Evolutionary conservation across 2,797 vertebrate species (phyloP).

Genomic region (Helarctos malayanus): DNA sequence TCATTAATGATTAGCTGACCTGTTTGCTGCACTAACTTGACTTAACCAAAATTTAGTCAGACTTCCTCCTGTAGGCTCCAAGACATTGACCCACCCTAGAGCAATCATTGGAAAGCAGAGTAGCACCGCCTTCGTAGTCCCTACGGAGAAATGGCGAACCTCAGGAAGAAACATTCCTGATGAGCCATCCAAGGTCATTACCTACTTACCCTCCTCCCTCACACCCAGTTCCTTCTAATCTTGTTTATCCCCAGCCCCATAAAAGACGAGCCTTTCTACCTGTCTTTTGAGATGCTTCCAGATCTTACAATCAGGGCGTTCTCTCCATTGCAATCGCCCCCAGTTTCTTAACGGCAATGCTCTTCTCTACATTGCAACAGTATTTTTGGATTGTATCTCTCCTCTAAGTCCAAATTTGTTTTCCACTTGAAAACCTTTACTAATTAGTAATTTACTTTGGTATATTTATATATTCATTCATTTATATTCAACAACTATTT

Average conservation of each 20-base stretch:
- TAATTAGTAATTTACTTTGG: background rate
- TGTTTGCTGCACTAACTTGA: background rate
- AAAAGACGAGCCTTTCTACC: background rate
- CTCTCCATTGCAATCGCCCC: background rate
- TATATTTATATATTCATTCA: background rate
- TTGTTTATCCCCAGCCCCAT: background rate
- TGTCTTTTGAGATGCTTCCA: background rate
- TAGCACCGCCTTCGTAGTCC: background rate
- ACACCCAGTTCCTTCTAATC: background rate
- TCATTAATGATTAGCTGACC: background rate
- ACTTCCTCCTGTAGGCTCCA: background rate
- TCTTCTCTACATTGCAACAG: background rate
- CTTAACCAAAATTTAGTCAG: background rate
- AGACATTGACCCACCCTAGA: background rate
- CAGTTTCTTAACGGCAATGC: background rate
- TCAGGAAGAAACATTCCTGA: background rate
- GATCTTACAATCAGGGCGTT: background rate
- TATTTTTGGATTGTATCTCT: background rate
- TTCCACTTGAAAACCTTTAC: background rate
- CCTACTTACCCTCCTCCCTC: background rate
- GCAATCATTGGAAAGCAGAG: background rate
- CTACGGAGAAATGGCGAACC: background rate
- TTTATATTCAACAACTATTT: background rate
- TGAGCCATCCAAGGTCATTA: background rate
- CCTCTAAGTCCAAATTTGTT: background rate